phyloP scores from a whole-genome alignment of 2,113 vertebrate genomes.

The Leuciscus idus region DNA sequence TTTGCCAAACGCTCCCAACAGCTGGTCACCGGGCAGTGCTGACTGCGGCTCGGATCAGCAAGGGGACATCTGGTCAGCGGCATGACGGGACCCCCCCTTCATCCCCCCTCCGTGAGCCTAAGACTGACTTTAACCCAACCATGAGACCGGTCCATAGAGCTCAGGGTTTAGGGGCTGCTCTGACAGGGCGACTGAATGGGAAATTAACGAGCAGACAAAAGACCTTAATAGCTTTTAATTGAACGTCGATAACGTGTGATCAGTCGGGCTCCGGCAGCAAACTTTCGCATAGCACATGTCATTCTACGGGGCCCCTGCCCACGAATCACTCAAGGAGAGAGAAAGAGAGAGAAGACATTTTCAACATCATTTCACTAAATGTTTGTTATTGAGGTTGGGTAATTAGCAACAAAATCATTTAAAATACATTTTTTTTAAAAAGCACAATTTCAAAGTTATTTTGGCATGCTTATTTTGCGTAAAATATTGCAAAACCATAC shows the following conservation, averaged over 20 bases:
- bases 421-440: neutral
- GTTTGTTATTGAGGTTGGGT: neutral
- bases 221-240: slow-evolving; percentile 84
- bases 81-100: slow-evolving; percentile 56
- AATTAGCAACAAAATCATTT: neutral
- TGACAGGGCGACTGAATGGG: slow-evolving; percentile 73
- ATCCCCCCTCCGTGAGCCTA: slow-evolving; percentile 24
- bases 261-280: slow-evolving; percentile 66
- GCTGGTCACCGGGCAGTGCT: slow-evolving; percentile 87
- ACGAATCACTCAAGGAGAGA: neutral
- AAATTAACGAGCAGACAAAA: slow-evolving; percentile 83
- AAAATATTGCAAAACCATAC: neutral
- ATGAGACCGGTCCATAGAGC: slow-evolving; percentile 63
- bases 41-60: slow-evolving; percentile 75
- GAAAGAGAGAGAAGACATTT: neutral
- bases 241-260: slow-evolving; percentile 80
- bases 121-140: slow-evolving; percentile 62
- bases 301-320: slow-evolving; percentile 23
- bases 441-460: neutral
- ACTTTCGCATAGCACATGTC: slow-evolving; percentile 76
- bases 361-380: neutral
- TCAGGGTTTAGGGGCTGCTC: slow-evolving; percentile 72
- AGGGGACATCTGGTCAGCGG: slow-evolving; percentile 92
- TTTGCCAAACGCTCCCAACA: slow-evolving; percentile 83
- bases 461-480: neutral